A percentile compares a stretch with the other conserved stretches of the same genome.
Conservation (phyloP, 2,797 vertebrate genomes). For the Pachyuromys duprasi region DNA sequence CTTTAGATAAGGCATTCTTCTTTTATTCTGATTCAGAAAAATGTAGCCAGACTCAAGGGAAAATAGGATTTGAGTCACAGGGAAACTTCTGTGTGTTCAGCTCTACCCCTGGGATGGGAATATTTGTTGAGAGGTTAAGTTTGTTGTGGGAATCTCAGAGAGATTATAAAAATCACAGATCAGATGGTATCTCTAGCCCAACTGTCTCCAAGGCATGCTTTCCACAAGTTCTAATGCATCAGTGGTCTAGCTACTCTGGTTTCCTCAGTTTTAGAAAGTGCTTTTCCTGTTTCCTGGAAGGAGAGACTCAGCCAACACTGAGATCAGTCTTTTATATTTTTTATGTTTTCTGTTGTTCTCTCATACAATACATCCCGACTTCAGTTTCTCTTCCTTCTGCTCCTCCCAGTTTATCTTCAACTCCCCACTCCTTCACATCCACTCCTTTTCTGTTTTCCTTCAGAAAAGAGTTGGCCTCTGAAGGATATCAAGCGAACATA, state of each 20-base stretch:
- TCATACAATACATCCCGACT: background rate
- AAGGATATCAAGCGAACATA: background rate
- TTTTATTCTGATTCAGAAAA: slow-evolving; percentile 14
- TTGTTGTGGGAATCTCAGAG: background rate
- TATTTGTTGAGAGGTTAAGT: background rate
- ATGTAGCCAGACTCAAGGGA: background rate
- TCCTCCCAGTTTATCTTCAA: background rate
- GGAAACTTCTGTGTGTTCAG: background rate
- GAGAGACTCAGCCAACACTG: background rate
- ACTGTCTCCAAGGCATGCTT: background rate
- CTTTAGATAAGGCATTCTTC: background rate
- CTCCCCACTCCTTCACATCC: no score
- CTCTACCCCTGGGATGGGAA: background rate
- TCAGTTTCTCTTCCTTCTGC: background rate
- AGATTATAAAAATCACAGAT: background rate
- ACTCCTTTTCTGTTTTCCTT: background rate
- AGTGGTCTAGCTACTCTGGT: no score
- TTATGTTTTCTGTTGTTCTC: background rate
- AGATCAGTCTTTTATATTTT: background rate
- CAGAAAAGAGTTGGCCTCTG: background rate
- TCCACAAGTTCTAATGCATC: background rate
- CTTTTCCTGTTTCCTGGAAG: background rate
- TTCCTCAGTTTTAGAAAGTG: background rate
- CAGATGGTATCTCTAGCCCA: background rate
- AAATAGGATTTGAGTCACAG: background rate